These are phyloP conservation scores for Pollimyrus isidori DNA, from an alignment of 2,113 vertebrate genomes.

Conservation along the genomic window DNA sequence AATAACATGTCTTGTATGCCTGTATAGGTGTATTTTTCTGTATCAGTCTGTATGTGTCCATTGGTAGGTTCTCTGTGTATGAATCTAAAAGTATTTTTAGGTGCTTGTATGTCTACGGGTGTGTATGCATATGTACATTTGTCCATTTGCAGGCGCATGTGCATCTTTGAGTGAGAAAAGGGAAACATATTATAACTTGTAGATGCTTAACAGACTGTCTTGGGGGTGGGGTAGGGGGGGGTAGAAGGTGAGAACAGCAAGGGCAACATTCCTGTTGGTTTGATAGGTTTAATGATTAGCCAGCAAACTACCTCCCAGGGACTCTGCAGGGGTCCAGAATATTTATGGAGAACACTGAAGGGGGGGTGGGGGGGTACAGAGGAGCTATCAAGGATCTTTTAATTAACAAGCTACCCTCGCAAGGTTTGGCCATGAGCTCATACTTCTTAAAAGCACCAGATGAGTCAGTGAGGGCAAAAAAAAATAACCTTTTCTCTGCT, in stretches of 20 bases:
- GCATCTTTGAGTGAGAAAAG: background rate
- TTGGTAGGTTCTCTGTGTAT: background rate
- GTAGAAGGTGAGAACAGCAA: background rate
- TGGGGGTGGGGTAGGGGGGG: too few species aligned
- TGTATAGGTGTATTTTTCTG: background rate
- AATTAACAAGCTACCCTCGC: background rate
- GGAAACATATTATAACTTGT: background rate
- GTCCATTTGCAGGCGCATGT: background rate
- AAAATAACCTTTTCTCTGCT: background rate
- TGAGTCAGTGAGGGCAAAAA: background rate
- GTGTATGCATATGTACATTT: background rate
- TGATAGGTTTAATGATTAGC: background rate
- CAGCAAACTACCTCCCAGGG: background rate
- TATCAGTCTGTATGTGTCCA: background rate
- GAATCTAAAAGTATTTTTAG: background rate
- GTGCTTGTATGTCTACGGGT: background rate
- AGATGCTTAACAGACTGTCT: background rate
- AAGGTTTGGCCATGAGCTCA: background rate
- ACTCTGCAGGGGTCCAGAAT: constrained; percentile 6
- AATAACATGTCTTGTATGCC: background rate
- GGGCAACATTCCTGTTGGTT: background rate
- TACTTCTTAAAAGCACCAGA: background rate
- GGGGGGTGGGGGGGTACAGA: background rate
- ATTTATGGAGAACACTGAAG: background rate
- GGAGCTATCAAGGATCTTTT: background rate